A percentile compares a stretch with the other conserved stretches of the same genome.
Evolutionary conservation across 2,888 invertebrate species (phyloP).

Genomic region (Tanypteryx hageni): DNA sequence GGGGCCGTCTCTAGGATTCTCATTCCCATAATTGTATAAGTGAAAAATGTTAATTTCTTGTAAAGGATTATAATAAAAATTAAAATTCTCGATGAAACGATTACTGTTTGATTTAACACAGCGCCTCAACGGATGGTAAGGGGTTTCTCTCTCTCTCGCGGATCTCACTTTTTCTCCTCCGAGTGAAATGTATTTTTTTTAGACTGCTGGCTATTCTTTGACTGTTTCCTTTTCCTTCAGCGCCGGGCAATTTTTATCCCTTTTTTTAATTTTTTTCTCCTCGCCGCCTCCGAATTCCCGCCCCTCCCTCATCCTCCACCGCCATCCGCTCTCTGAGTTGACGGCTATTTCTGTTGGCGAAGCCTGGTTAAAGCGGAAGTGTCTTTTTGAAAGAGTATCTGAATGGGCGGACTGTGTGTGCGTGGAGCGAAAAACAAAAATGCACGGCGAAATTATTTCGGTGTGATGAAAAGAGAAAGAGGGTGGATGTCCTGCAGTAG

Average conservation of each 20-base stretch:
- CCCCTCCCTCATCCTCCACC: constrained; percentile 68
- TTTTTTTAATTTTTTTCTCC: background rate
- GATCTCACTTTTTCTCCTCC: background rate
- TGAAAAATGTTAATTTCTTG: no score
- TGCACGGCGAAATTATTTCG: background rate
- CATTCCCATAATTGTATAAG: no score
- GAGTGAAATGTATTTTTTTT: background rate
- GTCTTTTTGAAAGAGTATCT: background rate
- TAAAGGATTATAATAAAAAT: no score
- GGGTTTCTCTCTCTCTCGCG: background rate
- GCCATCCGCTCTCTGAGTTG: constrained; percentile 52
- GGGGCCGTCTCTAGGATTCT: no score
- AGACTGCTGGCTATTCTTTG: constrained; percentile 15
- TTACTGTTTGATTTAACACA: background rate
- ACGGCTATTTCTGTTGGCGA: constrained; percentile 34
- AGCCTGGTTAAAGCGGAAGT: background rate
- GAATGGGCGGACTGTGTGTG: background rate
- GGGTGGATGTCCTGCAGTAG: no score
- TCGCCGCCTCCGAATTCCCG: background rate
- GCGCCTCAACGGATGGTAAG: background rate
- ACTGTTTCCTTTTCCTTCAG: constrained; percentile 27
- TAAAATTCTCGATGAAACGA: no score
- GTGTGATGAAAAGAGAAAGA: background rate
- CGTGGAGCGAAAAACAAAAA: background rate
- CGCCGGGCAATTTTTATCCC: background rate